Conservation (phyloP, 2,797 vertebrate genomes). For the Falco biarmicus region DNA sequence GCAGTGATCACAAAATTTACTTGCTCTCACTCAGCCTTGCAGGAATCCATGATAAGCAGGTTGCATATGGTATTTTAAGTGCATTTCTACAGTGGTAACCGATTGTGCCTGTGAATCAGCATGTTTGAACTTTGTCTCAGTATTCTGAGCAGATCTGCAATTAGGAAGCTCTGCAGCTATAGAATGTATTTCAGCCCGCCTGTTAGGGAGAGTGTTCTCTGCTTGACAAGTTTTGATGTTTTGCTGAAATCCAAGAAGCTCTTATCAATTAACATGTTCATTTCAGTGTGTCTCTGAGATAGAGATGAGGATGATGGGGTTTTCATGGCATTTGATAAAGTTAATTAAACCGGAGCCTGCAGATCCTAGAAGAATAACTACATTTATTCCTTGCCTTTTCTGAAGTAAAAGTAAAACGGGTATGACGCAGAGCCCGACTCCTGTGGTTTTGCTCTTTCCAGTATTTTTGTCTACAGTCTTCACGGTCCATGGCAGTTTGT, state of each 20-base stretch:
- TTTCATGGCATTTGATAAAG: not conserved
- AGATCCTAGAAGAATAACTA: not conserved
- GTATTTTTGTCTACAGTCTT: not conserved
- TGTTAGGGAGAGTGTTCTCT: not conserved
- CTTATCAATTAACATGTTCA: not conserved
- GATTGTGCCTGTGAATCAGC: not conserved
- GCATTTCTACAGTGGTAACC: not conserved
- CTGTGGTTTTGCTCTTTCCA: not conserved
- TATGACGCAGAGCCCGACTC: not conserved
- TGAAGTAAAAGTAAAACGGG: not conserved
- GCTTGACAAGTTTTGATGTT: not conserved
- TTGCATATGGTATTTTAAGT: not conserved
- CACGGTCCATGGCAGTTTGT: not conserved
- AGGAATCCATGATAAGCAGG: not conserved
- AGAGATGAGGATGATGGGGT: not conserved
- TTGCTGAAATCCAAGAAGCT: not conserved
- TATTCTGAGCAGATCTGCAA: not conserved
- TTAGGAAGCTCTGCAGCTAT: not conserved
- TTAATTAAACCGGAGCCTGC: slow-evolving; percentile 3
- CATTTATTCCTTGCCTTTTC: not conserved
- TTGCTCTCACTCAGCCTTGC: not conserved
- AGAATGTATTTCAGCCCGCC: not conserved
- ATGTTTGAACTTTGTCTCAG: not conserved
- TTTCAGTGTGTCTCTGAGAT: not conserved
- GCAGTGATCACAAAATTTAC: not conserved